phyloP scores from a whole-genome alignment of 2,797 vertebrate species.

The Siniperca scherzeri region DNA sequence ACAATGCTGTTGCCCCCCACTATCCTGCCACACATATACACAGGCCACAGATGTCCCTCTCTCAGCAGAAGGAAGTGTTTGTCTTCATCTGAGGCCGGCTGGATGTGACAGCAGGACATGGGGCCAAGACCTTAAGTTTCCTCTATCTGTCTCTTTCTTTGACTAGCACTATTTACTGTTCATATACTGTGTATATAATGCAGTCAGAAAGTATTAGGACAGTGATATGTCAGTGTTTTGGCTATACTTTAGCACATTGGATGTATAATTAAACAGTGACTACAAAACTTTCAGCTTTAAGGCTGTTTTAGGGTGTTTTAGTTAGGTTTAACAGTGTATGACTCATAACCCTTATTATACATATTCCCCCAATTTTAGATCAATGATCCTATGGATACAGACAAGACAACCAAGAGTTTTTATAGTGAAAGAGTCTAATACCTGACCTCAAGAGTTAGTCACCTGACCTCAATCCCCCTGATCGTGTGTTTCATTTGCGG shows the following conservation, averaged over 20 bases:
- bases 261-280: background rate
- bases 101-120: conserved; percentile 67
- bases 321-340: background rate
- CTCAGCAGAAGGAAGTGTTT: conserved; percentile 68
- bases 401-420: background rate
- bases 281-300: background rate
- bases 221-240: conserved; percentile 9
- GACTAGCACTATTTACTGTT: conserved; percentile 8
- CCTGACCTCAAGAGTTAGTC: background rate
- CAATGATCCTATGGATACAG: background rate
- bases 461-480: background rate
- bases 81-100: conserved; percentile 60
- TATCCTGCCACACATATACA: conserved; percentile 24
- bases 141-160: conserved; percentile 56
- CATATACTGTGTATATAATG: background rate
- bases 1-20: background rate
- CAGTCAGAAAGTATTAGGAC: background rate
- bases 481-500: background rate
- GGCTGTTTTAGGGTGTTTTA: too few relatives aligned
- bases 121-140: conserved; percentile 59
- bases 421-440: background rate
- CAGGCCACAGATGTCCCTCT: conserved; percentile 56
- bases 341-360: too few relatives aligned
- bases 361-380: background rate
- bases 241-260: background rate